phyloP scores from a whole-genome alignment of 2,888 invertebrate species.

The Drosophila pullipes region DNA sequence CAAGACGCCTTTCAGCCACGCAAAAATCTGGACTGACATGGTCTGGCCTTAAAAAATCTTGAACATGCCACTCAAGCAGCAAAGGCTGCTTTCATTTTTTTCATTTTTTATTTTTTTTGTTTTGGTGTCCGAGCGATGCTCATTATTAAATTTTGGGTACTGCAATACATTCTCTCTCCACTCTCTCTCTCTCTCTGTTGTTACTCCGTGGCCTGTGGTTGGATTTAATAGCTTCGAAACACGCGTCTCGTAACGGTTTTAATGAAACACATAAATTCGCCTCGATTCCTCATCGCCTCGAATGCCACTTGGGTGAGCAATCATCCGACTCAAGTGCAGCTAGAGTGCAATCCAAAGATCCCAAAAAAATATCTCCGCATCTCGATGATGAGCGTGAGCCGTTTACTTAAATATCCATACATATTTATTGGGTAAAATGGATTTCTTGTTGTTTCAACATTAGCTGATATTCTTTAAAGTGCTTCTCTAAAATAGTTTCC shows the following conservation, averaged over 20 bases:
- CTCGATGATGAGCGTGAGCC: conserved; percentile 60
- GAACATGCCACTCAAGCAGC: conserved; percentile 44
- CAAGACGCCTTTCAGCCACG: conserved; percentile 51
- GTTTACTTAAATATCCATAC: conserved; percentile 49
- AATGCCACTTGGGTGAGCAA: conserved; percentile 71
- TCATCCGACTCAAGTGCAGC: conserved; percentile 45
- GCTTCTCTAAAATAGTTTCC: conserved; percentile 38
- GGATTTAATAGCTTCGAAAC: conserved; percentile 71
- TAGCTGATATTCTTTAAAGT: conserved; percentile 34
- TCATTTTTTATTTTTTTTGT: neutral
- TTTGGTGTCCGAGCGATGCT: conserved; percentile 33
- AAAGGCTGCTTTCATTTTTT: conserved; percentile 12
- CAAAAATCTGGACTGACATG: conserved; percentile 11
- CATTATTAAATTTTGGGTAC: conserved; percentile 68
- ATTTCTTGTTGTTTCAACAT: conserved; percentile 17
- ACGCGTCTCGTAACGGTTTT: conserved; percentile 77
- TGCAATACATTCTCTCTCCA: conserved; percentile 38
- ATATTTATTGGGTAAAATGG: conserved; percentile 20
- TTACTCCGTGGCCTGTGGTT: conserved; percentile 18
- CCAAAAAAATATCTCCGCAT: conserved; percentile 1
- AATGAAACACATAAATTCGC: conserved; percentile 78
- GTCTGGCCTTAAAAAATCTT: conserved; percentile 40
- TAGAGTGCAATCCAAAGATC: conserved; percentile 37
- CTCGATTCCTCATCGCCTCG: conserved; percentile 48
- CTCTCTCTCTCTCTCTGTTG: conserved; percentile 2